These are phyloP conservation scores for Oreortyx pictus DNA, from an alignment of 2,797 vertebrate species.

Conservation along the genomic window DNA sequence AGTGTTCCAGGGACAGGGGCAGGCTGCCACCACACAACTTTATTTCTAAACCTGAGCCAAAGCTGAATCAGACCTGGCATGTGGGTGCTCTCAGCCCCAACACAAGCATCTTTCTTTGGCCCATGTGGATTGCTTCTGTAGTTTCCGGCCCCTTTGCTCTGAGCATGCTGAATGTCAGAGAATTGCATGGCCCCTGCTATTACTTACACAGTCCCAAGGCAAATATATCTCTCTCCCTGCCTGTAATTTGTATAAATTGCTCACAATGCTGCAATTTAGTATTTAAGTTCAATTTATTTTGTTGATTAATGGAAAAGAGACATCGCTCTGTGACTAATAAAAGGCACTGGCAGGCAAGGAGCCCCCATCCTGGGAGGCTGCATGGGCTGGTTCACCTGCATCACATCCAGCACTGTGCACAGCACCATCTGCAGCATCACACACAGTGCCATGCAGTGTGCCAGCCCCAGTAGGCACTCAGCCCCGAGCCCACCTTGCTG, in stretches of 20 bases:
- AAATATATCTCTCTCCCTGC: background rate
- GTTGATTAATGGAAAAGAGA: slow-evolving; percentile 6
- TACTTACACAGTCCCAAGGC: slow-evolving; percentile 3
- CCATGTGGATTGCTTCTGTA: background rate
- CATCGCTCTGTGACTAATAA: background rate
- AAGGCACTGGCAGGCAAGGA: background rate
- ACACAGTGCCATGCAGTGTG: background rate
- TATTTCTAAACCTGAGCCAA: slow-evolving; percentile 27
- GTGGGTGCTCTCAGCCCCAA: background rate
- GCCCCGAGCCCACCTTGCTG: background rate
- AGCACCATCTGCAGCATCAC: background rate
- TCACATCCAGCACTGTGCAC: background rate
- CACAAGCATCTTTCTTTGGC: slow-evolving; percentile 15
- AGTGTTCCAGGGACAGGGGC: background rate
- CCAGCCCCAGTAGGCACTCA: background rate
- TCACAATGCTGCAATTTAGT: background rate
- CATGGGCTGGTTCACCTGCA: background rate
- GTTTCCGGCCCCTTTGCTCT: background rate
- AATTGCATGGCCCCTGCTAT: background rate
- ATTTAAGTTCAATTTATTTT: slow-evolving; percentile 47
- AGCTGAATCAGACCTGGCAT: background rate
- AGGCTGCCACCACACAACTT: background rate
- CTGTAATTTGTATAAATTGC: slow-evolving; percentile 9
- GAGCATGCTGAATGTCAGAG: accelerated
- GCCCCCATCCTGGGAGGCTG: slow-evolving; percentile 20